Percentiles rank a stretch among this genome's conserved stretches.
phyloP scores from a whole-genome alignment of 1,140 invertebrate species.

The Drosophila setifemur region DNA sequence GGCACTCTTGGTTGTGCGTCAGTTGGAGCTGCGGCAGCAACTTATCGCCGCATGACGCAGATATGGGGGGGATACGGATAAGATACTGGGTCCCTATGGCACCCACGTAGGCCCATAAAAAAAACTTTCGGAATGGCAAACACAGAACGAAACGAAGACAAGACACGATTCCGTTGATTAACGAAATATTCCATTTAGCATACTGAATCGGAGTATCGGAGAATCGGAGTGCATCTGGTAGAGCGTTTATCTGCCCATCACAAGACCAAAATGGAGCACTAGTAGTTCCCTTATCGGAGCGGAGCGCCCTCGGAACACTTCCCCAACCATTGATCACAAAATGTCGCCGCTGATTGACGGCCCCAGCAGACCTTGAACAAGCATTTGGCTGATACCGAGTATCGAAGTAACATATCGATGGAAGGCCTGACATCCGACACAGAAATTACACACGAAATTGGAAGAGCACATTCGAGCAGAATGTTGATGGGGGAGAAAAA shows the following conservation, averaged over 20 bases:
- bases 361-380: slow-evolving; percentile 14
- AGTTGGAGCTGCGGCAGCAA: neutral
- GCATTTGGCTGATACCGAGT: neutral
- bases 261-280: too few relatives aligned
- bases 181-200: slow-evolving; percentile 4
- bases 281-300: too few relatives aligned
- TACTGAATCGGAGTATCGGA: neutral
- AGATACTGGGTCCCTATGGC: slow-evolving; percentile 10
- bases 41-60: slow-evolving; percentile 18
- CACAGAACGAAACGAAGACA: too few relatives aligned
- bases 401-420: slow-evolving; percentile 4
- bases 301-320: neutral
- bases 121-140: neutral
- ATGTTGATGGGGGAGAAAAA: neutral
- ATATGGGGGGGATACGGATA: neutral
- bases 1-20: slow-evolving; percentile 10
- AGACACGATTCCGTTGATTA: neutral
- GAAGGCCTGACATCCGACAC: neutral
- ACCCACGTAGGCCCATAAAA: slow-evolving; percentile 2
- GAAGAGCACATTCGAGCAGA: neutral
- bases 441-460: neutral
- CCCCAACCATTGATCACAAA: neutral
- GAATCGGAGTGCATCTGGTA: too few relatives aligned
- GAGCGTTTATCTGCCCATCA: neutral
- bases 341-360: slow-evolving; percentile 11